phyloP scores from a whole-genome alignment of 2,888 invertebrate species.

The Sepioteuthis lessoniana region DNA sequence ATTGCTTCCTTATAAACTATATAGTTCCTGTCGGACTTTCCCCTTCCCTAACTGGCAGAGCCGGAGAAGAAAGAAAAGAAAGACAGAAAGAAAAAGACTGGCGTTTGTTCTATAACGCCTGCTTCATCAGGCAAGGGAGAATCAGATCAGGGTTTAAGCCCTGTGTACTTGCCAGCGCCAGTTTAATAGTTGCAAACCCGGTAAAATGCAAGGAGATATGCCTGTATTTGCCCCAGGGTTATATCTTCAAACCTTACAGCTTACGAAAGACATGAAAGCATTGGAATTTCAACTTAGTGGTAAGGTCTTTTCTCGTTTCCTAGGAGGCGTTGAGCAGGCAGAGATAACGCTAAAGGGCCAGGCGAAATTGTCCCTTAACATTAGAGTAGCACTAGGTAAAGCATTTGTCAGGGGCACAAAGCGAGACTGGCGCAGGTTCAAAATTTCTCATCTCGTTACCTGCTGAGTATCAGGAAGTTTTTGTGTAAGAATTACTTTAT shows the following conservation, averaged over 20 bases:
- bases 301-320: background rate
- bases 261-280: background rate
- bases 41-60: background rate
- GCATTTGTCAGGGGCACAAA: background rate
- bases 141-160: background rate
- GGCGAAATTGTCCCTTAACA: background rate
- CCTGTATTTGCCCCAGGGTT: background rate
- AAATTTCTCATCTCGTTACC: background rate
- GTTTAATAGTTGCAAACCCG: background rate
- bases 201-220: background rate
- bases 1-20: background rate
- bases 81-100: too few relatives aligned
- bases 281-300: background rate
- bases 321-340: slow-evolving; percentile 4
- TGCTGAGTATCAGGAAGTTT: background rate
- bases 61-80: too few relatives aligned
- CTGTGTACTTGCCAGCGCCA: background rate
- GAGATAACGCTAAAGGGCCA: background rate
- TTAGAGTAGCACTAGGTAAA: background rate
- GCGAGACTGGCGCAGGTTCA: background rate
- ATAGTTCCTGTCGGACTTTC: background rate
- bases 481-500: background rate
- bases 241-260: background rate
- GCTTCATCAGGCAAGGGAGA: background rate
- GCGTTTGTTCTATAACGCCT: background rate